Base-by-base conservation (phyloP, 2,888 invertebrate species). In the Aphrophora alni region DNA sequence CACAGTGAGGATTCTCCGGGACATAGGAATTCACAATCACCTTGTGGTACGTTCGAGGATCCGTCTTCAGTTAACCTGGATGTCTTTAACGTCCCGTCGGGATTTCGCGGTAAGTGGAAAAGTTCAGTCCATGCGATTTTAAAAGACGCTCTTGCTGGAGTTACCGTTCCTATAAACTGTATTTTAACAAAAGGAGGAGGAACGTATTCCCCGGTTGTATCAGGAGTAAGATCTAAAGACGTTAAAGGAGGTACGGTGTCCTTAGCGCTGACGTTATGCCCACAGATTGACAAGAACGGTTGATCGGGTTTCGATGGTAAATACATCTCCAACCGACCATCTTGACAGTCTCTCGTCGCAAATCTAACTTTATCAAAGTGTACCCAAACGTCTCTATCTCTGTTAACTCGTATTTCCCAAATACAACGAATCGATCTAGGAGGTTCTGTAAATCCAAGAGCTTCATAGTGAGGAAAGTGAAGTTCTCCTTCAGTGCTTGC, bases 91-190 rank as follows among this genome's bases (percentile, higher is more conserved):
- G 93, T 93, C 0, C 96, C 96, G 84, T 95, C 95, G 25, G 93
- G 92, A 88, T 96, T 96, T 84, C 95, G 92, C 0, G 96, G 96
- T 85, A 97, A 89, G 88, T 96, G 96, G 87, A 93, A 95, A 68
- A 97, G 90, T 85, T 97, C 97, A 1, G 96, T 97, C 97, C 97
- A 97, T 17, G 95, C 95, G 44, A 97, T 93, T 87, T 96, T 95
- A 87, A 97, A 97, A 14, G 95, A 93, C 12, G 96, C 95, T 81
- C 95, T 90, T 0, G 96, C 95, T 0, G 96, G 95, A 0, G 92
- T 90, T 83, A 95, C 94, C 0, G 94, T 92, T 68, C 95, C 94
- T 0, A 85, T 85, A 83, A 86, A 87, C 75, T 86, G 86, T 33
- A 87, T 85, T 77, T 84, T 86, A 17, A 87, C 85, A 28, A 84